Evolutionary conservation across 2,797 vertebrate genomes (phyloP).

Genomic region (Peromyscus attwateri): DNA sequence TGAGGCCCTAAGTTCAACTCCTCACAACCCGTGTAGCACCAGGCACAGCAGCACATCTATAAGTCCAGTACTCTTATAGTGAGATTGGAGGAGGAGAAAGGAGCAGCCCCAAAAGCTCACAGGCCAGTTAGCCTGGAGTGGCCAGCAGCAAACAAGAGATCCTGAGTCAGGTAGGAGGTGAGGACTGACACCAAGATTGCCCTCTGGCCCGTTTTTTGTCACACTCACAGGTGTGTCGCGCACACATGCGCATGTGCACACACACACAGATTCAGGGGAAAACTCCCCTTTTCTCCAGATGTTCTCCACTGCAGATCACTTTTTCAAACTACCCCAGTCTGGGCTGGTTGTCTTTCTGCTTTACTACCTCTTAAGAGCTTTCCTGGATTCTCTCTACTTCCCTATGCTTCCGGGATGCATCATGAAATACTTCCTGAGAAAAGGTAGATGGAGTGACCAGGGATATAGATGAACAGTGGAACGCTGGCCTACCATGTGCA

Average conservation of each 20-base stretch:
- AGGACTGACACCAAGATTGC: background rate
- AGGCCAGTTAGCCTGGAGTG: background rate
- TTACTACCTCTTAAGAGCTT: background rate
- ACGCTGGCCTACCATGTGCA: background rate
- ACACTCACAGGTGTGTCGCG: no score
- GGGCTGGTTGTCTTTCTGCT: background rate
- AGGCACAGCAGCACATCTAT: background rate
- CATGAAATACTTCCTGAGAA: slow-evolving; percentile 25
- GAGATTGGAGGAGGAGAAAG: background rate
- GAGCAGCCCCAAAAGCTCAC: background rate
- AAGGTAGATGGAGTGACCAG: background rate
- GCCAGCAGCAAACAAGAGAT: background rate
- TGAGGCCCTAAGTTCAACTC: background rate
- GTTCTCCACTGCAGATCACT: background rate
- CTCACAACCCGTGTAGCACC: background rate
- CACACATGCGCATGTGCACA: background rate
- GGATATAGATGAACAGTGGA: background rate
- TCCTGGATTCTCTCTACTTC: background rate
- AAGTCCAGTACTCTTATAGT: no score
- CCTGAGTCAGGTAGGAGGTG: background rate
- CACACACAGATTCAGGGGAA: no score
- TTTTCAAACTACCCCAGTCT: background rate
- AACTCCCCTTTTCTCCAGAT: background rate
- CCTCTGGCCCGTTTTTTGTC: no score
- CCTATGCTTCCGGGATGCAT: background rate